Percentiles rank a stretch among this genome's conserved stretches.
Conservation (phyloP, 2,797 vertebrate genomes). For the Micrastur ruficollis region DNA sequence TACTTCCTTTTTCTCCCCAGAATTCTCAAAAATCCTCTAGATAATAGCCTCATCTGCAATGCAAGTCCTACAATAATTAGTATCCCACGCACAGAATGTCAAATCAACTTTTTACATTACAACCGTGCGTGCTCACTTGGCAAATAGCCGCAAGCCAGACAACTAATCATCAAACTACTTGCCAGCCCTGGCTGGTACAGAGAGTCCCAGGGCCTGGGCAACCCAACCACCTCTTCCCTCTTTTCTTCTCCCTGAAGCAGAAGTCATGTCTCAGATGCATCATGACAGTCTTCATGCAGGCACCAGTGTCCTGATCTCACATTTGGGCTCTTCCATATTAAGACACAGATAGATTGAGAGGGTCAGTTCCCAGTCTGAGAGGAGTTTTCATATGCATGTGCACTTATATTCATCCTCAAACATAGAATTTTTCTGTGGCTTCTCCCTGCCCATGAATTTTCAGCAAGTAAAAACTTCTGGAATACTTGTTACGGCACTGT, state of each 20-base stretch:
- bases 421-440: neutral
- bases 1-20: neutral
- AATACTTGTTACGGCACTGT: neutral
- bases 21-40: neutral
- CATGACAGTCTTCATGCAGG: fast-evolving
- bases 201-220: neutral
- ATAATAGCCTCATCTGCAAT: neutral
- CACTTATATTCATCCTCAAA: neutral
- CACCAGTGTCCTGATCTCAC: fast-evolving
- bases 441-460: neutral
- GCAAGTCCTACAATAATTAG: neutral
- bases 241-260: neutral
- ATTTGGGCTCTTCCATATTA: neutral
- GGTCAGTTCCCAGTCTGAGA: neutral
- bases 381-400: neutral
- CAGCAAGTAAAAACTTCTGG: neutral
- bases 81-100: neutral
- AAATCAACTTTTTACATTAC: neutral
- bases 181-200: neutral
- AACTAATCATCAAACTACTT: neutral
- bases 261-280: fast-evolving
- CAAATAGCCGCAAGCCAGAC: neutral
- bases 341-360: neutral
- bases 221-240: neutral
- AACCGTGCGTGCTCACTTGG: fast-evolving